Evolutionary conservation across 1,140 invertebrate species (phyloP).

Genomic region (Hylyphantes graminicola): DNA sequence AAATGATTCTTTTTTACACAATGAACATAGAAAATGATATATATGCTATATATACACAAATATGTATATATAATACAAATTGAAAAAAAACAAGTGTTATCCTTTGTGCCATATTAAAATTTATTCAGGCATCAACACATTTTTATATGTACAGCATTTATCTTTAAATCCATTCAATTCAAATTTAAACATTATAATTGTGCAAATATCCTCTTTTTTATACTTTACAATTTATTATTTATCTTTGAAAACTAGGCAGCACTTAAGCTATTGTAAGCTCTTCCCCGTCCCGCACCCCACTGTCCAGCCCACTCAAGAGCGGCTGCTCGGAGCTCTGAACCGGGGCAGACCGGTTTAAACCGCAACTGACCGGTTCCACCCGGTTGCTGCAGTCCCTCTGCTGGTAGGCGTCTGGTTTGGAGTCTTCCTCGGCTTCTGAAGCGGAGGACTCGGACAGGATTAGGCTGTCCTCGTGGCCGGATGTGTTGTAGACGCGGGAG

Average conservation of each 20-base stretch:
- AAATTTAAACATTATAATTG: constrained; percentile 32
- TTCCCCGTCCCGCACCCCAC: constrained; percentile 23
- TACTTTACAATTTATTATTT: constrained; percentile 20
- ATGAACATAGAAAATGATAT: constrained; percentile 35
- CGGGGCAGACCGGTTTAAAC: background rate
- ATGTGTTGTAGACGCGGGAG: constrained; percentile 57
- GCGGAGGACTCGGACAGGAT: constrained; percentile 53
- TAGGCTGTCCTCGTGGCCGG: constrained; percentile 1
- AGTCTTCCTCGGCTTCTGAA: constrained; percentile 55
- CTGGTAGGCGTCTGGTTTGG: constrained; percentile 14
- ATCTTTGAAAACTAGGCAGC: constrained; percentile 22
- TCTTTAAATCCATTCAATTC: constrained; percentile 24
- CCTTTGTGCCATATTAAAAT: constrained; percentile 50
- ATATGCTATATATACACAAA: constrained; percentile 1
- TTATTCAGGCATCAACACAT: constrained; percentile 46
- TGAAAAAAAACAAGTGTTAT: constrained; percentile 29
- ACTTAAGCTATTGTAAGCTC: constrained; percentile 55
- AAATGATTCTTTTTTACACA: constrained; percentile 41
- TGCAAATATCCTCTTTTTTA: constrained; percentile 32
- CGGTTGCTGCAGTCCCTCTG: constrained; percentile 10
- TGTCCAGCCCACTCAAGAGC: constrained; percentile 35
- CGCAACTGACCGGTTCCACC: too few relatives aligned
- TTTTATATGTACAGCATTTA: constrained; percentile 39
- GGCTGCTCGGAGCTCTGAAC: background rate
- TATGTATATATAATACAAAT: background rate